Base-by-base conservation (phyloP, 2,113 vertebrate genomes). In the Ictalurus furcatus region DNA sequence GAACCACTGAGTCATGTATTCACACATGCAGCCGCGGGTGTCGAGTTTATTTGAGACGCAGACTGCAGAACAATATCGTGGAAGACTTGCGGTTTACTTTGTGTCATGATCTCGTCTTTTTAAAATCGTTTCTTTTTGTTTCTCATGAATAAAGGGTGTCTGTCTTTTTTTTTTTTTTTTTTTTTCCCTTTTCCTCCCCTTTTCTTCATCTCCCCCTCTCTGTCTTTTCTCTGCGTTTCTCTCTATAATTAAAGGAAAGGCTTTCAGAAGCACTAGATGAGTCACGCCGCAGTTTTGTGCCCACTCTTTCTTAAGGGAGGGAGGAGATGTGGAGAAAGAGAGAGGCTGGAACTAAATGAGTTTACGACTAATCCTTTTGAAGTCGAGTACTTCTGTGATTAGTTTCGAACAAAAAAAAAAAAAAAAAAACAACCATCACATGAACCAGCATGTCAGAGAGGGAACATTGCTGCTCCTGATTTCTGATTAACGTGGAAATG, bases 281-380 rank as follows among this genome's bases (percentile, higher is more conserved):
- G 88, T 93, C 91, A 89, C 89, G 84, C 88, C 59, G 86, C 86
- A 89, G 91, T 87, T 80, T 83, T 82, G 87, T 89, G 92, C 92
- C 91, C 83, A 90, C 92, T 85, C 90, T 85, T 69, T 40, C 69
- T 73, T 52, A 85, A 86, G 14, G 44, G 28, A 87, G 88, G 85
- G 78, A 76, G 59, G 86, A 87, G 56, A 85, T 11, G n/a, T 58
- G 80, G 73, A 79, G 48, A 89, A 61, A 79, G n/a, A 69, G 40
- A 85, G 37, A 85, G 37, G n/a, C 28, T 78, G 84, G 34, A 48
- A 78, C 28, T 63, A 84, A 90, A 40, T 61, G n/a, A 78, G 40
- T 59, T 83, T 58, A 25, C 44, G 63, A 52, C 23, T 58, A 13
- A 28, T 79, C 37, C 25, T 87, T 87, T 78, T 86, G 37, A 85